These are phyloP conservation scores for Ammospiza caudacuta DNA, from an alignment of 2,113 vertebrate genomes.

Conservation along the genomic window DNA sequence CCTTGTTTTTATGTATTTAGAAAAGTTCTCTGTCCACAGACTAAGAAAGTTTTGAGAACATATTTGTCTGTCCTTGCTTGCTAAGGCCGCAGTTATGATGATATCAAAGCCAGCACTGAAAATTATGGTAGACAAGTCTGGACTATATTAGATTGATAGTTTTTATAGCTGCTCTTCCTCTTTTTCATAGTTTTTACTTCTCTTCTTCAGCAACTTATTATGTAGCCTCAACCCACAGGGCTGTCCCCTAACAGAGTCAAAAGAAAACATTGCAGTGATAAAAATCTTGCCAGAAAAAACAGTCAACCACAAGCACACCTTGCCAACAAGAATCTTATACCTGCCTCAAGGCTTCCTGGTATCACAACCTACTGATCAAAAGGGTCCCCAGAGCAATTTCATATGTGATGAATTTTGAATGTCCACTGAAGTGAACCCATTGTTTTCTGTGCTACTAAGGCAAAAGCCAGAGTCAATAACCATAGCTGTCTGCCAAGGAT, in stretches of 20 bases:
- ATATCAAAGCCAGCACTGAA: not conserved
- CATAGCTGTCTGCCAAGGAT: not conserved
- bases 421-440: not conserved
- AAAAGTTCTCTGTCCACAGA: not conserved
- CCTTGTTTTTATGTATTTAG: not conserved
- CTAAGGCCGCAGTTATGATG: not conserved
- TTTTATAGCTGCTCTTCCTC: not conserved
- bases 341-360: not conserved
- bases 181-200: not conserved
- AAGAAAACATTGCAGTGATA: not conserved
- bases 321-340: not conserved
- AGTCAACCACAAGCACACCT: not conserved
- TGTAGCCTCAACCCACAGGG: not conserved
- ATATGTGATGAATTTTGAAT: not conserved
- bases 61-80: not conserved
- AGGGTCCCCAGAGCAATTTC: not conserved
- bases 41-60: not conserved
- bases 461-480: not conserved
- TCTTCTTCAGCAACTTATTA: not conserved
- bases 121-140: not conserved
- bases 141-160: not conserved
- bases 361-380: not conserved
- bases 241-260: not conserved
- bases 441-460: not conserved
- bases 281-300: not conserved